Base-by-base conservation (phyloP, 2,797 vertebrate species). In the Pangasius djambal region DNA sequence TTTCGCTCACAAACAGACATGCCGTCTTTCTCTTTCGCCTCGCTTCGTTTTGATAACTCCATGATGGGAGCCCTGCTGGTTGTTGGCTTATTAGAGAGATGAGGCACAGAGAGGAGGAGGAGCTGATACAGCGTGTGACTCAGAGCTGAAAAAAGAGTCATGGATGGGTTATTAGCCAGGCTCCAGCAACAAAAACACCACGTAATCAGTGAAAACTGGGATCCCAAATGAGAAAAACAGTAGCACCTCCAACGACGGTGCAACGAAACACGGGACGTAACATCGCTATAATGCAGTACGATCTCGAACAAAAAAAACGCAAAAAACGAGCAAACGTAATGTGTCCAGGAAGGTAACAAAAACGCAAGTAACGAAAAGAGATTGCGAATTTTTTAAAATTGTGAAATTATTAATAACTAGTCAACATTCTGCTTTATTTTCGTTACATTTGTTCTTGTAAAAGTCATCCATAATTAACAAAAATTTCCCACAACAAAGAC, bases 81-180 rank as follows among this genome's bases (percentile, higher is more conserved):
- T 70, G 86, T 83, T 89, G 83, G 89, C 89, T 87, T 90, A 86
- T 92, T 92, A 90, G 70, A 79, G 67, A 85, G 85, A 37, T 40
- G 52, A 87, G 75, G 57, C 59, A 61, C 57, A 74, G 67, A 82
- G 86, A 72, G 75, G 88, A 83, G 82, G 86, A 67, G 85, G 63
- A 44, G 69, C 52, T 28, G 67, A 87, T 52, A 50, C 55, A 37
- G 31, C 25, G 69, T 86, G 88, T 78, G 89, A 89, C 86, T 90
- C 89, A 57, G 37, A 13, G 84, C 83, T 72, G 85, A 87, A 63
- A 87, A 63, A 84, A 87, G 15, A 37, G 20, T 59, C 57, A 79
- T 69, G 57, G 65, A 87, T 52, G 70, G 59, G 61, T 83, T 37
- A 40, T 88, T 65, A 88, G n/a, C 22, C 31, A 1, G 63, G 81